Conservation (phyloP, 2,113 vertebrate species). For the Psephotus haematonotus region DNA sequence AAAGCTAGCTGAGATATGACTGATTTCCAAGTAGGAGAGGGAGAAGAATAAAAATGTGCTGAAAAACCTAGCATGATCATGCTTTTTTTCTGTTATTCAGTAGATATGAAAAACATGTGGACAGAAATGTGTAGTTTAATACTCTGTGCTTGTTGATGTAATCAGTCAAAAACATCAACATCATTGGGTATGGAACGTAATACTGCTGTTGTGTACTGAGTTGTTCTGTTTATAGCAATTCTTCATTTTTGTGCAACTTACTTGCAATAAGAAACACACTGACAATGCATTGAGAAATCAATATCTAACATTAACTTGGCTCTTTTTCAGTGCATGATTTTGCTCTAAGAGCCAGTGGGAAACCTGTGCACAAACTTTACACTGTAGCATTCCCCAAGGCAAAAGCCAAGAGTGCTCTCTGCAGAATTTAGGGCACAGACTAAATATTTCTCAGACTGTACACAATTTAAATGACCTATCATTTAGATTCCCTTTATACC, state of each 20-base stretch:
- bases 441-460: neutral
- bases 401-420: neutral
- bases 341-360: neutral
- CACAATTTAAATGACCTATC: neutral
- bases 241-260: conserved; percentile 11
- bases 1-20: neutral
- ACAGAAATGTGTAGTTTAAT: neutral
- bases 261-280: neutral
- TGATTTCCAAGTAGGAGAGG: neutral
- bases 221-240: neutral
- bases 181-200: neutral
- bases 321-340: neutral
- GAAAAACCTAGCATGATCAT: neutral
- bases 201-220: neutral
- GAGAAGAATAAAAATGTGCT: neutral
- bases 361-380: neutral
- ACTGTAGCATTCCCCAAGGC: neutral
- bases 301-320: neutral
- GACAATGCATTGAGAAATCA: conserved; percentile 30
- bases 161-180: neutral
- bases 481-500: neutral
- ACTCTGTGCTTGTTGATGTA: neutral
- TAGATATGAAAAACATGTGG: neutral
- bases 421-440: conserved; percentile 29
- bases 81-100: neutral